Percentiles rank a stretch among this genome's conserved stretches.
These are phyloP conservation scores for Eupithecia centaureata DNA, from an alignment of 2,888 invertebrate genomes.

Conservation along the genomic window DNA sequence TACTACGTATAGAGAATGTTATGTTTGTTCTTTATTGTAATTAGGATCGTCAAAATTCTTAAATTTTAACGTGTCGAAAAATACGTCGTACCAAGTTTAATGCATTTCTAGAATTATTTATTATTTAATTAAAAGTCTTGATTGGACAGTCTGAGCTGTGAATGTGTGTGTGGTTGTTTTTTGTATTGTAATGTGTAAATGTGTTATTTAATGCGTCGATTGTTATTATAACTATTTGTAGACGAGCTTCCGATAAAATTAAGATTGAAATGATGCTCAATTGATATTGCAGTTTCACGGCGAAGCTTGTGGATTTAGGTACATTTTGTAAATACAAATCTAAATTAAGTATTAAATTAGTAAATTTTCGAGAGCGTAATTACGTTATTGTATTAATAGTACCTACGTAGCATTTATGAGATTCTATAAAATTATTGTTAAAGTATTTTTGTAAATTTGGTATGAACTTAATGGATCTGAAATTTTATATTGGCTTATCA, in stretches of 20 bases:
- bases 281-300: conserved; percentile 79
- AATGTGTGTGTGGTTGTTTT: conserved; percentile 71
- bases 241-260: conserved; percentile 66
- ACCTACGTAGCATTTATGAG: conserved; percentile 81
- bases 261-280: conserved; percentile 77
- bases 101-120: conserved; percentile 83
- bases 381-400: conserved; percentile 74
- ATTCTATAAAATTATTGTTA: conserved; percentile 75
- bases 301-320: conserved; percentile 72
- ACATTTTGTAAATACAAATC: conserved; percentile 74
- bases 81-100: conserved; percentile 81
- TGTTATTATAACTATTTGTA: conserved; percentile 68
- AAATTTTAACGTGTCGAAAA: conserved; percentile 63
- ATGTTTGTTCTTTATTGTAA: conserved; percentile 81
- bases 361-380: conserved; percentile 70
- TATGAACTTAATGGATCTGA: conserved; percentile 72
- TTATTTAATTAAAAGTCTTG: conserved; percentile 77
- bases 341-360: conserved; percentile 77
- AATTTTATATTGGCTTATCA: conserved; percentile 77
- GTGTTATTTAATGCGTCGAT: conserved; percentile 80
- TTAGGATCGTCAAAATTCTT: conserved; percentile 70
- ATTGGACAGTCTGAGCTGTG: conserved; percentile 78
- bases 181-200: conserved; percentile 74
- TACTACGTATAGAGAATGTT: conserved; percentile 77
- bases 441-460: conserved; percentile 74